Percentiles rank a stretch among this genome's conserved stretches.
These are phyloP conservation scores for Phoeniculus purpureus DNA, from an alignment of 2,797 vertebrate genomes.

Conservation along the genomic window DNA sequence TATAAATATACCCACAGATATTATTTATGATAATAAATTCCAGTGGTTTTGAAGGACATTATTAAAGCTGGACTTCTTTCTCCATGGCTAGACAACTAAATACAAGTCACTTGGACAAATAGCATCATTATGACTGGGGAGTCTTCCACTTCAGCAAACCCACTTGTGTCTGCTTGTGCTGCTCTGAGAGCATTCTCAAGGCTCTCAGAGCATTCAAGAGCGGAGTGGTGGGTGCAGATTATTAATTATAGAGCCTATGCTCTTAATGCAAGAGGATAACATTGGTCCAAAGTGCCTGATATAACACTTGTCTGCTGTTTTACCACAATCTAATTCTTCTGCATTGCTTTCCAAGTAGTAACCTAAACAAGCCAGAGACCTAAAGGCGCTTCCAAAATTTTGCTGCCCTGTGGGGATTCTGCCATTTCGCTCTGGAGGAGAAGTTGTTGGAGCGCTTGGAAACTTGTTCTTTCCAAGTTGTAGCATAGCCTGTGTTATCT, in stretches of 20 bases:
- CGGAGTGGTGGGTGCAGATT: fast-evolving
- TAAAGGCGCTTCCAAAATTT: background rate
- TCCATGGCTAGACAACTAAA: background rate
- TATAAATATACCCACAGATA: background rate
- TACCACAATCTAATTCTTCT: background rate
- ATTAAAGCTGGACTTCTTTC: background rate
- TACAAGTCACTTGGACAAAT: background rate
- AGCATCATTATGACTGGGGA: background rate
- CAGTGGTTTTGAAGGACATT: background rate
- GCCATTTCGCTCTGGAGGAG: background rate
- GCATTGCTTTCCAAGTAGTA: background rate
- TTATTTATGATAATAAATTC: background rate
- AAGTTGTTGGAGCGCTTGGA: background rate
- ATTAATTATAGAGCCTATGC: background rate
- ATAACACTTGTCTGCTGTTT: background rate
- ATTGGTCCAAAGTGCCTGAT: background rate
- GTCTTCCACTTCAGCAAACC: background rate
- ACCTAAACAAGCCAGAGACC: background rate
- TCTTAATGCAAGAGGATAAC: background rate
- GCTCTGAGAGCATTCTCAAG: background rate
- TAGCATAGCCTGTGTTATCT: slow-evolving; percentile 29
- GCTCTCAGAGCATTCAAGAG: background rate
- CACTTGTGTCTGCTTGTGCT: background rate
- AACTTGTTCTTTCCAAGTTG: slow-evolving; percentile 2
- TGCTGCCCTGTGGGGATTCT: background rate